These are phyloP conservation scores for Mesoligia furuncula DNA, from an alignment of 2,888 invertebrate species.

Conservation along the genomic window DNA sequence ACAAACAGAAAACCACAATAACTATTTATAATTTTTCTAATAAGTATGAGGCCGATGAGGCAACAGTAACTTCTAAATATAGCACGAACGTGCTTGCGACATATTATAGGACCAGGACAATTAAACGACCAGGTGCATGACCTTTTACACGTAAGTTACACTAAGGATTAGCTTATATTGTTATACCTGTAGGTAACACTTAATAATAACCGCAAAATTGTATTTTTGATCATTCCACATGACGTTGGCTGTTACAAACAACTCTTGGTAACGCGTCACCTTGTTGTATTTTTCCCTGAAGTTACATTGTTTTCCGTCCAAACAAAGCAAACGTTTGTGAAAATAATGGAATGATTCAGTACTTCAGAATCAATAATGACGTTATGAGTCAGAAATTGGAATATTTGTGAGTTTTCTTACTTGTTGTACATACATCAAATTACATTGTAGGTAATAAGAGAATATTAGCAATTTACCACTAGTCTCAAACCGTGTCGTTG, in stretches of 20 bases:
- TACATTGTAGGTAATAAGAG: slow-evolving; percentile 28
- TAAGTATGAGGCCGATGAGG: not conserved
- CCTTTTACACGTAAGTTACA: slow-evolving; percentile 2
- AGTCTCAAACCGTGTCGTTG: slow-evolving; percentile 30
- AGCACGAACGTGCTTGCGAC: not conserved
- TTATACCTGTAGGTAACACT: not conserved
- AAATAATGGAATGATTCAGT: slow-evolving; percentile 46
- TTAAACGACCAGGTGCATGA: not conserved
- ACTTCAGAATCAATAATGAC: slow-evolving; percentile 23
- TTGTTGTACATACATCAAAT: slow-evolving; percentile 4
- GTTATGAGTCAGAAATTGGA: slow-evolving; percentile 18
- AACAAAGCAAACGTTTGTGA: slow-evolving; percentile 38
- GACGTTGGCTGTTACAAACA: slow-evolving; percentile 6
- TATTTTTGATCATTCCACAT: not conserved
- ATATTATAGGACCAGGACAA: not conserved
- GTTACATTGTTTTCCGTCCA: slow-evolving; percentile 35
- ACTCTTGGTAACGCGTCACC: slow-evolving; percentile 13
- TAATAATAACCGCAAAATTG: not conserved
- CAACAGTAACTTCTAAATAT: not conserved
- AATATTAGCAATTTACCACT: slow-evolving; percentile 46
- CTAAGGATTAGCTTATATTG: not conserved
- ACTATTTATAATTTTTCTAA: not conserved
- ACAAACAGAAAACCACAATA: not conserved
- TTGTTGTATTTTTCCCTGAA: slow-evolving; percentile 41
- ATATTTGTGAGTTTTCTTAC: slow-evolving; percentile 17